phyloP scores from a whole-genome alignment of 2,113 vertebrate genomes.

The Ranitomeya variabilis region DNA sequence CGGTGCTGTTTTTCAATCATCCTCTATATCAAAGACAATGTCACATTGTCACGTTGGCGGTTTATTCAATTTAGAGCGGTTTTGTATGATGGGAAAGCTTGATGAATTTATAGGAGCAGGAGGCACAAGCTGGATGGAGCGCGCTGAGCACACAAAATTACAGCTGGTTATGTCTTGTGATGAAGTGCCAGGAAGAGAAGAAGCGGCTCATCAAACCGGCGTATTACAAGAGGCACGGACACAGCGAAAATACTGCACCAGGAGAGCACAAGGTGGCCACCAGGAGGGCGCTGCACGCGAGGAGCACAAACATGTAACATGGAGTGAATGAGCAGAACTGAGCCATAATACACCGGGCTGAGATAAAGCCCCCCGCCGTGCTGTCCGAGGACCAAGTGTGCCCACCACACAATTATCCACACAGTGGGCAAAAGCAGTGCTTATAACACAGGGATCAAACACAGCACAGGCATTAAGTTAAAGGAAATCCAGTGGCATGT shows the following conservation, averaged over 20 bases:
- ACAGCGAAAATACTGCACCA: no score
- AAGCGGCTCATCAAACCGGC: background rate
- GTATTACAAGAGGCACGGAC: no score
- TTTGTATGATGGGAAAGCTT: background rate
- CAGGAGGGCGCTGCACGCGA: background rate
- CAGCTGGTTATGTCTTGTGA: background rate
- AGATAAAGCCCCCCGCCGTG: no score
- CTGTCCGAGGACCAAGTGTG: no score
- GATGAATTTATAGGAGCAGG: background rate
- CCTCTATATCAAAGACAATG: background rate
- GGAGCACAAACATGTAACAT: no score
- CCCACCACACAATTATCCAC: no score
- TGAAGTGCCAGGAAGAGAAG: background rate
- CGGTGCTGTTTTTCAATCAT: background rate
- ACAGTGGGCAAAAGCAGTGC: no score
- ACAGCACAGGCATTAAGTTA: no score
- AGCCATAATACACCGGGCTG: no score
- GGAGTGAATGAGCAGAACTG: no score
- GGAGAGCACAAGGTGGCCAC: background rate
- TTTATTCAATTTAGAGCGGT: background rate
- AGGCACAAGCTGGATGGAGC: background rate
- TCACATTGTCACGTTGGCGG: background rate
- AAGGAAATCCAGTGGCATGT: no score
- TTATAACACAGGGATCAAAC: no score
- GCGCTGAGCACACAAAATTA: background rate